Evolutionary conservation across 2,797 vertebrate species (phyloP).

Genomic region (Limnodromus scolopaceus): DNA sequence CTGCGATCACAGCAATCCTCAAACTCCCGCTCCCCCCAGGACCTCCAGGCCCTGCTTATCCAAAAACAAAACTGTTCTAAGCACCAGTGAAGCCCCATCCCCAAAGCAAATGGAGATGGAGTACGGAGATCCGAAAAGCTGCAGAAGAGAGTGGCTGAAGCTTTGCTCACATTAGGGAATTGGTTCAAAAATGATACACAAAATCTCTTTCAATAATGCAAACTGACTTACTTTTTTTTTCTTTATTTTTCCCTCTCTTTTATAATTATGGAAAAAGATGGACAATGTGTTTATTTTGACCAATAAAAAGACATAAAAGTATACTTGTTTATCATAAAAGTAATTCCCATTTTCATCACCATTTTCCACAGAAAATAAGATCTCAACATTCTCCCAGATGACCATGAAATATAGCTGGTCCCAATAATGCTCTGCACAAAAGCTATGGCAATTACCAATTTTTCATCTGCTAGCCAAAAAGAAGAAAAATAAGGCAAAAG

Average conservation of each 20-base stretch:
- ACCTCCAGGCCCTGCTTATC: background rate
- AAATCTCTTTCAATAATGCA: background rate
- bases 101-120: background rate
- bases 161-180: background rate
- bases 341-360: background rate
- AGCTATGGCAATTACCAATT: background rate
- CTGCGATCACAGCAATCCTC: background rate
- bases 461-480: background rate
- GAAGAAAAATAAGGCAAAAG: background rate
- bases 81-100: background rate
- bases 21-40: accelerated
- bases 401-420: background rate
- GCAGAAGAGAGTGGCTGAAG: background rate
- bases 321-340: background rate
- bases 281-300: background rate
- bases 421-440: background rate
- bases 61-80: background rate
- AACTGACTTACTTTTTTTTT: background rate
- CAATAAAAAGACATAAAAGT: background rate
- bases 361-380: background rate
- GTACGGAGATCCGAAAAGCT: background rate
- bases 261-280: background rate
- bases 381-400: background rate
- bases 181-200: background rate
- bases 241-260: background rate